These are phyloP conservation scores for Drosophila gunungcola DNA, from an alignment of 1,140 invertebrate species.

Conservation along the genomic window DNA sequence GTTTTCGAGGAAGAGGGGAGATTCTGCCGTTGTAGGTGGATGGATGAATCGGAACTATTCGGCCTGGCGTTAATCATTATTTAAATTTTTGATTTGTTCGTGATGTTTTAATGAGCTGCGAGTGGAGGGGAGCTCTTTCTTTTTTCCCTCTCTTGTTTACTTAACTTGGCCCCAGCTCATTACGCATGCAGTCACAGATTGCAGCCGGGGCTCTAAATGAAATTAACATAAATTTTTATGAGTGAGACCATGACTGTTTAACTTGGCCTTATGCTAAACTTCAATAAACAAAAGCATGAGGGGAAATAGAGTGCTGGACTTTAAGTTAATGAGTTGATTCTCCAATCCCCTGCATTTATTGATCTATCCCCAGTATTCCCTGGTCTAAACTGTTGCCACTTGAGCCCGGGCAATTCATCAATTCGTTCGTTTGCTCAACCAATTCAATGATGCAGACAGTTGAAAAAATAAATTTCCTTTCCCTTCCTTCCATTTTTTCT, in stretches of 20 bases:
- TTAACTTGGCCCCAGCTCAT: conserved; percentile 57
- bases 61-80: conserved; percentile 71
- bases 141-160: conserved; percentile 44
- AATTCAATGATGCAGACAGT: conserved; percentile 71
- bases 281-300: conserved; percentile 66
- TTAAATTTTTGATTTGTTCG: conserved; percentile 73
- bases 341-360: conserved; percentile 35
- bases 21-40: conserved; percentile 43
- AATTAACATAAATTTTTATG: conserved; percentile 80
- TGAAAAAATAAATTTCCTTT: conserved; percentile 38
- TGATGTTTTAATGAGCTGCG: conserved; percentile 45
- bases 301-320: conserved; percentile 3
- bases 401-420: conserved; percentile 73
- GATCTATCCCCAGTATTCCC: conserved; percentile 30
- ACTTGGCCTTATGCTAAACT: conserved; percentile 73
- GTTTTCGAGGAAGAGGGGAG: conserved; percentile 33
- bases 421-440: conserved; percentile 72
- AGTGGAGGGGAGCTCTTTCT: conserved; percentile 10
- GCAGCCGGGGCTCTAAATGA: conserved; percentile 68
- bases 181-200: conserved; percentile 73
- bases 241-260: conserved; percentile 65
- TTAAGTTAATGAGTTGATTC: conserved; percentile 42
- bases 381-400: conserved; percentile 76
- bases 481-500: not conserved
- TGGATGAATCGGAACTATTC: conserved; percentile 23